Evolutionary conservation across 2,797 vertebrate species (phyloP).

Genomic region (Phaenicophaeus curvirostris): DNA sequence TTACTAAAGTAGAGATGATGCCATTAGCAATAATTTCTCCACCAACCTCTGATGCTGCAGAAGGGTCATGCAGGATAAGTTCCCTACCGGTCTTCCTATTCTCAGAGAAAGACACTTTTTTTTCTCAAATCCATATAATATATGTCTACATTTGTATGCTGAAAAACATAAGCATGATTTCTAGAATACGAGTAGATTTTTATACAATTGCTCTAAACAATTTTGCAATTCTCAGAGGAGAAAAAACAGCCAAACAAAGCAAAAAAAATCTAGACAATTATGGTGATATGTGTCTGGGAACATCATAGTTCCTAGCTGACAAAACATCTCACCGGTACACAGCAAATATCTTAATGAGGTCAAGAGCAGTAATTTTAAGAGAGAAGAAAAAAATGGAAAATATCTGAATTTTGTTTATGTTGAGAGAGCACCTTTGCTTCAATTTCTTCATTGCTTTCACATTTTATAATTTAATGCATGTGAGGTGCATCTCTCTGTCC

Average conservation of each 20-base stretch:
- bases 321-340: neutral
- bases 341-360: neutral
- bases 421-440: neutral
- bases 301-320: neutral
- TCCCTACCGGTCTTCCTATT: neutral
- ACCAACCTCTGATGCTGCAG: neutral
- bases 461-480: fast-evolving
- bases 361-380: neutral
- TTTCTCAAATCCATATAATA: neutral
- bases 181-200: neutral
- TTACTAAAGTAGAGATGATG: neutral
- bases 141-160: neutral
- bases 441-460: neutral
- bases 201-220: neutral
- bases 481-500: neutral
- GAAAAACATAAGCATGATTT: neutral
- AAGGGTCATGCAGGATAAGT: neutral
- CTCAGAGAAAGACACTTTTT: neutral
- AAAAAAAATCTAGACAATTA: neutral
- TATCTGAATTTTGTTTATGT: neutral
- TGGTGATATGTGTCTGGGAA: neutral
- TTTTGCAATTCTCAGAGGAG: neutral
- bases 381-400: neutral
- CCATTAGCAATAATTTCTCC: neutral
- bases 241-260: neutral